Base-by-base conservation (phyloP, 2,888 invertebrate species). In the Sphinx pinastri region DNA sequence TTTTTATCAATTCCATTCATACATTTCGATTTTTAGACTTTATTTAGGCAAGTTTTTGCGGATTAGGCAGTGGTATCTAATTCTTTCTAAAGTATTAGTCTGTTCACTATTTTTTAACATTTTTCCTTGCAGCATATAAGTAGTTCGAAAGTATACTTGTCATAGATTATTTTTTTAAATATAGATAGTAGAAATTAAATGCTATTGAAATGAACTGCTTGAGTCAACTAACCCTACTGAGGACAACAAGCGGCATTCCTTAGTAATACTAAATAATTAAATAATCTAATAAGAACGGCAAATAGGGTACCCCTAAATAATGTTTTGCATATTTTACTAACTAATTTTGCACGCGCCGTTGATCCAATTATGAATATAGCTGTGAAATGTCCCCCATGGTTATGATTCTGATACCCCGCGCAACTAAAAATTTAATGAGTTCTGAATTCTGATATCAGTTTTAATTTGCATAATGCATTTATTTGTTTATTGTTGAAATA, bases 271-370 rank as follows among this genome's bases (percentile, higher is more conserved):
- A 81, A 83, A 86, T 88, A 84, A 86, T 87, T 84, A 87, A 85
- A 82, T 80, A 80, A 79, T 79, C 79, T 82, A 81, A 82, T 86
- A 86, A 86, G 77, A 74, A 75, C 63, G 70, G 73, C 79, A 79
- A 83, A 84, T 84, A 81, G 82, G 79, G 79, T 81, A 79, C 71
- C 79, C 81, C 78, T 82, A 81, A 80, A 84, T 87, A 87, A 87
- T 79, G 79, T 77, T 86, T 83, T 90, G 87, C 86, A 91, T 92
- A 91, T 89, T 92, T 90, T 77, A 91, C 84, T 74, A 83, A 84
- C 88, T 90, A 91, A 92, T 91, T 89, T 87, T 74, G 82, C 76
- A 78, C 77, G 76, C 79, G 81, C 81, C 81, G 87, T 86, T 84
- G 84, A 88, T 87, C 87, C 88, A 90, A 90, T 91, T 91, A 88